Base-by-base conservation (phyloP, 2,797 vertebrate species). In the Urophycis tenuis region DNA sequence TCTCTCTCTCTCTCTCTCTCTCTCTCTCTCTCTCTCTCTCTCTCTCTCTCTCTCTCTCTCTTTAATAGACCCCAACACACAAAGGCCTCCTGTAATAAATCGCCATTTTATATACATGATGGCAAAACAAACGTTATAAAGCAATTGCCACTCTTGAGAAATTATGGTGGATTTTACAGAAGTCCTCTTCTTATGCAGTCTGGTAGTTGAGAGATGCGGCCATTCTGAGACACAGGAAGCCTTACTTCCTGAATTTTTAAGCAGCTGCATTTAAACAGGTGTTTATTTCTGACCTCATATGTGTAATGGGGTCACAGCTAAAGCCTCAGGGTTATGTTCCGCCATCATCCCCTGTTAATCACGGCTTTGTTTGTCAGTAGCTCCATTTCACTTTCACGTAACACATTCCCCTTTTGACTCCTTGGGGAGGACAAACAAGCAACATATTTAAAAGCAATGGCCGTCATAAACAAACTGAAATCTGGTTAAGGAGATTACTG, bases 11-110 rank as follows among this genome's bases (percentile, higher is more conserved):
- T n/a, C n/a, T n/a, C n/a, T n/a, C n/a, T n/a, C 53, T 35, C 35
- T 64, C 35, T 12, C 29, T 33, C 45, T 74, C 49, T 64, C 41
- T 74, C 31, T n/a, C n/a, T n/a, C n/a, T n/a, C n/a, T 78, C 53
- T 35, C 35, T 64, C 35, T 12, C 29, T 33, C 45, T 74, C 49
- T 64, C 41, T 74, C 31, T n/a, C n/a, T n/a, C n/a, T n/a, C n/a
- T n/a, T n/a, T n/a, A n/a, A n/a, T 29, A 67, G 25, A 29, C 17
- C 45, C 19, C 60, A 60, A 60, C 45, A 53, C 45, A 53, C 19
- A n/a, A 19, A 45, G 19, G 53, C 7, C 53, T 19, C 5, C 53
- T 53, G 45, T 53, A 53, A 53, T 53, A 60, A 60, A 60, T 8
- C 60, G 29, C n/a, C 60, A 67, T 29, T 67, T 60, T 60, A 60